Conservation (phyloP, 2,888 invertebrate genomes). For the Thumatha senex region DNA sequence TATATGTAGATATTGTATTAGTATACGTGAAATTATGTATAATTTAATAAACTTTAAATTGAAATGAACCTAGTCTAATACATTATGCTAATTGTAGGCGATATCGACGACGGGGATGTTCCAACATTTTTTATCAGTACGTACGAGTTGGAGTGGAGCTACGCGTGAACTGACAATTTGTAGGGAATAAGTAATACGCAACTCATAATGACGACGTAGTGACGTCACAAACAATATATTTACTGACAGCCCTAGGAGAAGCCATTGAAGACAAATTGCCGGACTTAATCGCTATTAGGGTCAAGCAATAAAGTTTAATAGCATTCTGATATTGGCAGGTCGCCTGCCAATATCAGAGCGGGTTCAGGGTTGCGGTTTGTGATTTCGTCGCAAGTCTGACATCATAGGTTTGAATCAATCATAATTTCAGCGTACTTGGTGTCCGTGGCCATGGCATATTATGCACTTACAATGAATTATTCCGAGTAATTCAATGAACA, state of each 20-base stretch:
- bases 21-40: neutral
- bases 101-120: neutral
- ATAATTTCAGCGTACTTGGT: neutral
- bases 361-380: constrained; percentile 28
- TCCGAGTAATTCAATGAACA: neutral
- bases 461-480: neutral
- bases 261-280: constrained; percentile 17
- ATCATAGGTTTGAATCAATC: constrained; percentile 12
- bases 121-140: constrained; percentile 33
- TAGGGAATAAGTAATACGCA: constrained; percentile 47
- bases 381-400: constrained; percentile 18
- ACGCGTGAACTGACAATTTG: constrained; percentile 53
- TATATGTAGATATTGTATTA: no score
- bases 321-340: constrained; percentile 22
- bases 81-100: neutral
- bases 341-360: no score
- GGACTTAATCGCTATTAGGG: constrained; percentile 27
- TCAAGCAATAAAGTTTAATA: constrained; percentile 27
- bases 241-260: constrained; percentile 38
- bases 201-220: constrained; percentile 59
- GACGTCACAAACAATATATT: constrained; percentile 53
- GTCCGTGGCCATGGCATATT: neutral
- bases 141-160: constrained; percentile 44
- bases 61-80: neutral
- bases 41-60: neutral